phyloP scores from a whole-genome alignment of 2,113 vertebrate genomes.

The Nothocercus julius region DNA sequence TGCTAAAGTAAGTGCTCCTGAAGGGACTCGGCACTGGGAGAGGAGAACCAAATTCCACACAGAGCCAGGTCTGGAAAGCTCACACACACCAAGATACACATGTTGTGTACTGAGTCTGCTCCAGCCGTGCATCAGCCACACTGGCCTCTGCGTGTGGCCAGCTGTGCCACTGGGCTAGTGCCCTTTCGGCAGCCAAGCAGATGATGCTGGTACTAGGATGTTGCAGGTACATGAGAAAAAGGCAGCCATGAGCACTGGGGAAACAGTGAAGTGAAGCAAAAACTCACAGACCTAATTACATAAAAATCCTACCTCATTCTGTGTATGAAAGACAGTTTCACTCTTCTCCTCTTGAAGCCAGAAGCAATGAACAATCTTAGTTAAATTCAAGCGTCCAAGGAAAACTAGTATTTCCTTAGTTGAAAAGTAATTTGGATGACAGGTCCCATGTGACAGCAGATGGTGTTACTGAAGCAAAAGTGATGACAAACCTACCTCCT shows the following conservation, averaged over 20 bases:
- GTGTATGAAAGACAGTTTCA: not conserved
- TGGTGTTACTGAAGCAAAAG: not conserved
- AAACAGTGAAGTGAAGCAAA: not conserved
- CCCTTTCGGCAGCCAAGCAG: not conserved
- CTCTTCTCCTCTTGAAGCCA: not conserved
- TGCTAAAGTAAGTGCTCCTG: not conserved
- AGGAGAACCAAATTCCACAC: not conserved
- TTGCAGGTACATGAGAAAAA: not conserved
- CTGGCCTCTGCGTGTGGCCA: not conserved
- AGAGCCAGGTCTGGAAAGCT: not conserved
- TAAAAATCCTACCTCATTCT: not conserved
- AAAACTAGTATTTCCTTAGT: not conserved
- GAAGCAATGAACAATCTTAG: not conserved
- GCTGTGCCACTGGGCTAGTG: not conserved
- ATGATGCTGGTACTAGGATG: not conserved
- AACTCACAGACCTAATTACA: not conserved
- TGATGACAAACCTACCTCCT: not conserved
- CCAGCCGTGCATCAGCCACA: not conserved
- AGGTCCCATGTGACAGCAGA: not conserved
- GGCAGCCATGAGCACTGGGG: fast-evolving
- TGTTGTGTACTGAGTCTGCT: fast-evolving
- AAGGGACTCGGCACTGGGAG: not conserved
- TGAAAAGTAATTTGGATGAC: not conserved
- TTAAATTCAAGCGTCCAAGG: conserved; percentile 2
- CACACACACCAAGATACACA: not conserved